Evolutionary conservation across 2,113 vertebrate genomes (phyloP).

Genomic region (Nettapus auritus): DNA sequence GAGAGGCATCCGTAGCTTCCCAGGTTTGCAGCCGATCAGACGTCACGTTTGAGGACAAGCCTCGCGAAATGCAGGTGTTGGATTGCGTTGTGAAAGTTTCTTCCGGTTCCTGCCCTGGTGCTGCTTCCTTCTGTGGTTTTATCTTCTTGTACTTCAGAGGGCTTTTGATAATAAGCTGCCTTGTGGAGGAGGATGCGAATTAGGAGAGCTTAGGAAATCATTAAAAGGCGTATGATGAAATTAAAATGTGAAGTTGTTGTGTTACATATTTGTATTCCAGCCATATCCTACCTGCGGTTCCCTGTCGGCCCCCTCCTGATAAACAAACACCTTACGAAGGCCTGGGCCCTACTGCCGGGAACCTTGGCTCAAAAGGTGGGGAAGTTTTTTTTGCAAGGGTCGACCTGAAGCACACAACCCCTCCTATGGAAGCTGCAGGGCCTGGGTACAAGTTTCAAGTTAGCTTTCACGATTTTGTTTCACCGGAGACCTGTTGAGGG

Average conservation of each 20-base stretch:
- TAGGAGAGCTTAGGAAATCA: not conserved
- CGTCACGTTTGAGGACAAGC: not conserved
- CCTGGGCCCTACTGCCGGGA: not conserved
- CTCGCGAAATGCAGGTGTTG: not conserved
- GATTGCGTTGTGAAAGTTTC: not conserved
- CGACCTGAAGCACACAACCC: not conserved
- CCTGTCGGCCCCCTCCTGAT: not conserved
- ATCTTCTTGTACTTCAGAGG: not conserved
- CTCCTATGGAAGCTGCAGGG: not conserved
- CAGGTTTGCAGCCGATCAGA: slow-evolving; percentile 42
- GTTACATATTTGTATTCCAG: not conserved
- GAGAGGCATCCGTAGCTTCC: slow-evolving; percentile 45
- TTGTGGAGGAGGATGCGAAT: not conserved
- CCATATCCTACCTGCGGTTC: not conserved
- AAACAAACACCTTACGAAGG: not conserved
- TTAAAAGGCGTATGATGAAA: not conserved
- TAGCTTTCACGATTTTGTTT: fast-evolving
- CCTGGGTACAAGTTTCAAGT: fast-evolving
- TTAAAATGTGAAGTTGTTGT: not conserved
- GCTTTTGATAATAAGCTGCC: not conserved
- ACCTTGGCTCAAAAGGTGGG: not conserved
- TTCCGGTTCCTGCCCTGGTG: not conserved
- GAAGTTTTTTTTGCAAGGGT: not conserved
- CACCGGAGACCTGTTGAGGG: not conserved
- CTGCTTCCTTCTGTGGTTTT: not conserved